Base-by-base conservation (phyloP, 2,797 vertebrate species). In the Allobates femoralis region DNA sequence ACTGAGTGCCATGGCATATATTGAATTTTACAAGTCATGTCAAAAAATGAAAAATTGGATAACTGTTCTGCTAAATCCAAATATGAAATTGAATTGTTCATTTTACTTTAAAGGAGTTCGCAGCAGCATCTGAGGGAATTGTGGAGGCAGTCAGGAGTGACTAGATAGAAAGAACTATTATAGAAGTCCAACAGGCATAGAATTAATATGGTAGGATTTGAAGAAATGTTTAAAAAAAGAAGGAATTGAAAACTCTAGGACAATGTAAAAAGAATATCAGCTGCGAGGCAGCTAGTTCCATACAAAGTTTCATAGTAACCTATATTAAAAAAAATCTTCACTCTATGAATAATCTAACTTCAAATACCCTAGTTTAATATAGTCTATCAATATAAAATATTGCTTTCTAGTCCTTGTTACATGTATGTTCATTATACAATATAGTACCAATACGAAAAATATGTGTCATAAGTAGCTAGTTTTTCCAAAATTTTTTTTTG, bases 41-140 rank as follows among this genome's bases (percentile, higher is more conserved):
- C 77, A 88, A 88, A 88, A 87, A 85, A 84, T 88, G 82, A 88
- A 88, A 88, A 84, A 88, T 88, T 75, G 77, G 84, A 88, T 88
- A 88, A 80, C 77, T 88, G 77, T 88, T 81, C 83, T 85, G 83
- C 69, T 85, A 88, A 88, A 88, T 88, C 86, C 83, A 88, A 81
- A 88, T 85, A 66, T 81, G 86, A 88, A 88, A 88, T 88, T 81
- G 82, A 85, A 88, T 88, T 88, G 86, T 85, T 81, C 86, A 85
- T 84, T 88, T 87, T 84, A 67, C 77, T 88, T 88, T 88, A 84
- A 88, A 88, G 50, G 77, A 88, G 56, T 84, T 85, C 83, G 81
- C 66, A 81, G 82, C 50, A 30, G 69, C 32, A 79, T 75, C 58
- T 64, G 18, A 81, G 69, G 82, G 86, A 84, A 87, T 77, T 55